phyloP scores from a whole-genome alignment of 2,113 vertebrate genomes.

The Ramphastos sulfuratus region DNA sequence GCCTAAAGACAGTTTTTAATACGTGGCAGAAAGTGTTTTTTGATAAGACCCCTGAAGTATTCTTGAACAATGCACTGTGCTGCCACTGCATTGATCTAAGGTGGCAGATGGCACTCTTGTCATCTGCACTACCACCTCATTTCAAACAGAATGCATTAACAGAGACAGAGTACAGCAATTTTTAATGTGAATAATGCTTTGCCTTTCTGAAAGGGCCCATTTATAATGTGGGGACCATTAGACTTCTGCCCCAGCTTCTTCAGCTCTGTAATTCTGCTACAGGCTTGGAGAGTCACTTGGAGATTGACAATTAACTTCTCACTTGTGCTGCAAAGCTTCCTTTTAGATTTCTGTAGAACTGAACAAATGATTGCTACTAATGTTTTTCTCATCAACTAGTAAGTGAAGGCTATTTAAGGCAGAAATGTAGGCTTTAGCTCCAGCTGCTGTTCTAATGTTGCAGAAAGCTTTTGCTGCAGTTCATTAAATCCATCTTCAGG shows the following conservation, averaged over 20 bases:
- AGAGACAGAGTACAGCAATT: neutral
- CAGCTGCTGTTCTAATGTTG: slow-evolving; percentile 65
- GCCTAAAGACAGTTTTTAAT: neutral
- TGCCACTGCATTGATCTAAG: neutral
- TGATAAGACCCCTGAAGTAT: neutral
- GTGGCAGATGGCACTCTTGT: neutral
- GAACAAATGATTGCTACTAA: slow-evolving; percentile 34
- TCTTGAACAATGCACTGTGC: neutral
- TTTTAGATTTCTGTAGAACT: slow-evolving; percentile 27
- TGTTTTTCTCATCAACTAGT: slow-evolving; percentile 46
- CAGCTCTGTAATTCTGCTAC: neutral
- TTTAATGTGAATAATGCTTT: neutral
- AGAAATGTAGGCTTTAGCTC: slow-evolving; percentile 23
- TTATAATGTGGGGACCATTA: neutral
- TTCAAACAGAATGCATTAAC: neutral
- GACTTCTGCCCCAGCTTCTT: neutral
- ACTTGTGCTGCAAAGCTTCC: neutral
- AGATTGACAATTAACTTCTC: neutral
- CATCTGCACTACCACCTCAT: neutral
- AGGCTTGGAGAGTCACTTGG: neutral
- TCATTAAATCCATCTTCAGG: slow-evolving; percentile 72
- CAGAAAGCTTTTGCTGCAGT: slow-evolving; percentile 60
- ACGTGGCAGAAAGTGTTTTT: neutral
- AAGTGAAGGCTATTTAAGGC: slow-evolving; percentile 34
- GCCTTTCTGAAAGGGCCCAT: neutral